Evolutionary conservation across 2,113 vertebrate genomes (phyloP).

Genomic region (Oryzias celebensis): DNA sequence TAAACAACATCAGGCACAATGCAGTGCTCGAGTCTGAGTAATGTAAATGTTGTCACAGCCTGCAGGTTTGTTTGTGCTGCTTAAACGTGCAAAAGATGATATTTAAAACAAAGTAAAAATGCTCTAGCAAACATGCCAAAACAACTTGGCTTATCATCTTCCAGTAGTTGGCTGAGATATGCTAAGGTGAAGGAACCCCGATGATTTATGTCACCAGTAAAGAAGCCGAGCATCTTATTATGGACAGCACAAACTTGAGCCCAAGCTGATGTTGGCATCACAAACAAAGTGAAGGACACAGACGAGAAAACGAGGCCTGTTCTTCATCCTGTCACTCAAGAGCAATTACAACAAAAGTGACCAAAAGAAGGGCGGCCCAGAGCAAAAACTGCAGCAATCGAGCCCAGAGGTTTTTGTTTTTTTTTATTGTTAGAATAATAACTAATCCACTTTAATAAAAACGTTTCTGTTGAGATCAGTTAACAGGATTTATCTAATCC

Average conservation of each 20-base stretch:
- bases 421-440: too few relatives aligned
- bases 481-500: too few relatives aligned
- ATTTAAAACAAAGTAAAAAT: slow-evolving; percentile 22
- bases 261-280: slow-evolving; percentile 26
- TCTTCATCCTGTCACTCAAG: neutral
- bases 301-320: neutral
- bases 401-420: too few relatives aligned
- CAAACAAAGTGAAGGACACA: slow-evolving; percentile 14
- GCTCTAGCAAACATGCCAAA: neutral
- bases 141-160: slow-evolving; percentile 17
- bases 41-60: too few relatives aligned
- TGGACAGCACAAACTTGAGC: slow-evolving; percentile 36
- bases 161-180: slow-evolving; percentile 11
- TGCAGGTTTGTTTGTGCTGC: neutral
- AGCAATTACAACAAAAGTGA: too few relatives aligned
- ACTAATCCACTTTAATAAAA: too few relatives aligned
- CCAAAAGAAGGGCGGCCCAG: too few relatives aligned
- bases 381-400: too few relatives aligned
- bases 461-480: too few relatives aligned
- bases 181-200: slow-evolving; percentile 13
- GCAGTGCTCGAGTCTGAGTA: too few relatives aligned
- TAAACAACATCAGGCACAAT: too few relatives aligned
- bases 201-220: slow-evolving; percentile 35
- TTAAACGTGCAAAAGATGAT: slow-evolving; percentile 5
- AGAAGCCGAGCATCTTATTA: slow-evolving; percentile 33